These are phyloP conservation scores for Stenopsyche tienmushanensis DNA, from an alignment of 1,140 invertebrate species.

Conservation along the genomic window DNA sequence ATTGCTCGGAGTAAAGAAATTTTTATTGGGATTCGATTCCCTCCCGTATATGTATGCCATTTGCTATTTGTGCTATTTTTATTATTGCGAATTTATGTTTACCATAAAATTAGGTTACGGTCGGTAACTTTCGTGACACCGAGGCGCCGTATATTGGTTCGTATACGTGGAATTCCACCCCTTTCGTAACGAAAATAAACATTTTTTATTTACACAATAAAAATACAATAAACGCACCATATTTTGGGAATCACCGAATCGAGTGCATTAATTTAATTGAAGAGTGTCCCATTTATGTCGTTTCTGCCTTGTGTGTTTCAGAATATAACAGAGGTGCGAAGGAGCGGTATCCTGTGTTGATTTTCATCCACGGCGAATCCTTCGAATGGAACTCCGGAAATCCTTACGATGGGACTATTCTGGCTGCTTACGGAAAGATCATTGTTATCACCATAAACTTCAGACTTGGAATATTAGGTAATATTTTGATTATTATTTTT, in stretches of 20 bases:
- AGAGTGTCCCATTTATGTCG: not conserved
- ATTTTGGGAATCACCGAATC: no score
- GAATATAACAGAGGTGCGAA: not conserved
- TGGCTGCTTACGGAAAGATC: slow-evolving; percentile 85
- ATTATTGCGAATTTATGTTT: slow-evolving; percentile 17
- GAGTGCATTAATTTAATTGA: no score
- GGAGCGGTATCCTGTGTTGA: slow-evolving; percentile 73
- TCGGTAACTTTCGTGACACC: slow-evolving; percentile 10
- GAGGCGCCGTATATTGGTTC: slow-evolving; percentile 6
- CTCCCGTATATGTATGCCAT: not conserved
- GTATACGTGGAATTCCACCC: not conserved
- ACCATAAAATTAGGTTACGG: slow-evolving; percentile 30
- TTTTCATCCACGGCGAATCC: slow-evolving; percentile 90
- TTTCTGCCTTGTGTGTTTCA: not conserved
- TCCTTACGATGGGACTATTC: slow-evolving; percentile 84
- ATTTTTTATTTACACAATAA: not conserved
- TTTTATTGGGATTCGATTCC: slow-evolving; percentile 22
- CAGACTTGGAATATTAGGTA: slow-evolving; percentile 87
- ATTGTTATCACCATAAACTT: slow-evolving; percentile 94
- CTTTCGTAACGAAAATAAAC: no score
- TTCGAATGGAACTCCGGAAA: slow-evolving; percentile 93
- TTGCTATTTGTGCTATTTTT: slow-evolving; percentile 27
- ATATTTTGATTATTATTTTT: no score
- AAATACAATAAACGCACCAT: slow-evolving; percentile 1
- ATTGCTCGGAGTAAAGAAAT: not conserved